phyloP scores from a whole-genome alignment of 92 coral and sea anemone genomes.

The Porites divaricata region DNA sequence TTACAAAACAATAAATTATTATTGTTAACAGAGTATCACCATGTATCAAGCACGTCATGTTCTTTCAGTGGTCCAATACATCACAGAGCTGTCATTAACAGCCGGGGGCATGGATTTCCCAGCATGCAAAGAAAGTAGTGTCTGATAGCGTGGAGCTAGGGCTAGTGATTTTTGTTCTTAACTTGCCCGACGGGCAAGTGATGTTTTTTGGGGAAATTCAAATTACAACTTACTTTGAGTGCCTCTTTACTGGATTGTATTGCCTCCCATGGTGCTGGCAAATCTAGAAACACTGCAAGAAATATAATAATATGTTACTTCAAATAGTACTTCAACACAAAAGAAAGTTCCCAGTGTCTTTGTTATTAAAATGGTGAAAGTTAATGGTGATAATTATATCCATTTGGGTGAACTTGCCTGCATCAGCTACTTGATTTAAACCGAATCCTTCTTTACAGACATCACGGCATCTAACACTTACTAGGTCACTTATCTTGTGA shows the following conservation, averaged over 20 bases:
- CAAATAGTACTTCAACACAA: background rate
- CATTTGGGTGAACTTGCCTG: conserved; percentile 62
- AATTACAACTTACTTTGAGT: conserved; percentile 81
- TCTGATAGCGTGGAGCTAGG: no score
- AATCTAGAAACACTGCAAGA: conserved; percentile 86
- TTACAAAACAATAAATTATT: background rate
- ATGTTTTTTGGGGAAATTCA: no score
- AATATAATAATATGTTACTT: background rate
- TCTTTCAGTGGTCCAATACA: no score
- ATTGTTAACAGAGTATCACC: no score
- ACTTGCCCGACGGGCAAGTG: no score
- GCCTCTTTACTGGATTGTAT: conserved; percentile 81
- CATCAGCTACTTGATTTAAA: conserved; percentile 90
- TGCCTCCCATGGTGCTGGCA: conserved; percentile 98
- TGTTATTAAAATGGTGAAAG: background rate
- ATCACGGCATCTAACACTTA: conserved; percentile 78
- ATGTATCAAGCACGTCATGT: no score
- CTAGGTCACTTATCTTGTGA: conserved; percentile 85
- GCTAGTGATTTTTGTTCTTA: no score
- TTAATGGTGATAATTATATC: background rate
- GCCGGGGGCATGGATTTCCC: no score
- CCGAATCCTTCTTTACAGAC: conserved; percentile 90
- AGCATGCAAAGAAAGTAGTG: no score
- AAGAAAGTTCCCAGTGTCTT: background rate
- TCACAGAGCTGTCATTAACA: no score